A percentile compares a stretch with the other conserved stretches of the same genome.
Conservation (phyloP, 2,888 invertebrate species). For the Iselma pallidipennis region DNA sequence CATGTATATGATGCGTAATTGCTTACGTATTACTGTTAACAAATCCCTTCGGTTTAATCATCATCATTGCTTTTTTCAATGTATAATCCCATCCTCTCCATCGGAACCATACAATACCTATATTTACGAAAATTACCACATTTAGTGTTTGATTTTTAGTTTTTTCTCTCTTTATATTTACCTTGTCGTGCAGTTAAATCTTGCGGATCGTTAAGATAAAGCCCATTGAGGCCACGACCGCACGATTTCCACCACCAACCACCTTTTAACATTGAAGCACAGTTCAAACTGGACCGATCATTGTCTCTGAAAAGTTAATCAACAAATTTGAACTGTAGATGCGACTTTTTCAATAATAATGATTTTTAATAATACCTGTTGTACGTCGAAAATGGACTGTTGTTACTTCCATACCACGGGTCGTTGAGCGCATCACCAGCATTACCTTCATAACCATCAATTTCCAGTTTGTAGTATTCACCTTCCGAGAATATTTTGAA, state of each 20-base stretch:
- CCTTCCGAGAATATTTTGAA: conserved; percentile 91
- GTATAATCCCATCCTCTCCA: conserved; percentile 97
- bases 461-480: conserved; percentile 89
- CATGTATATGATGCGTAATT: conserved; percentile 25
- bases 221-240: conserved; percentile 85
- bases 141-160: too few species aligned
- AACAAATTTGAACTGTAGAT: neutral
- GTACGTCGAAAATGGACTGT: conserved; percentile 91
- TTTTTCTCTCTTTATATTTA: too few species aligned
- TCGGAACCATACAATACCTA: conserved; percentile 92
- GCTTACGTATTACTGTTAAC: conserved; percentile 47
- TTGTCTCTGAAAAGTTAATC: conserved; percentile 70
- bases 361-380: conserved; percentile 67
- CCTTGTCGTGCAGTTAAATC: conserved; percentile 90
- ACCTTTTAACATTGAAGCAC: conserved; percentile 91
- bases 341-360: neutral
- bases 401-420: conserved; percentile 93
- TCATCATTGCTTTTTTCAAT: conserved; percentile 85
- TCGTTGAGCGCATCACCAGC: conserved; percentile 91
- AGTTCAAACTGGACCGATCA: conserved; percentile 87
- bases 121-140: neutral
- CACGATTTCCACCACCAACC: conserved; percentile 98
- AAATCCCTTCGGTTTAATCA: conserved; percentile 83
- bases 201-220: conserved; percentile 87
- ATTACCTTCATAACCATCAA: conserved; percentile 89